A percentile compares a stretch with the other conserved stretches of the same genome.
phyloP scores from a whole-genome alignment of 2,888 invertebrate genomes.

The Leptinotarsa juncta region DNA sequence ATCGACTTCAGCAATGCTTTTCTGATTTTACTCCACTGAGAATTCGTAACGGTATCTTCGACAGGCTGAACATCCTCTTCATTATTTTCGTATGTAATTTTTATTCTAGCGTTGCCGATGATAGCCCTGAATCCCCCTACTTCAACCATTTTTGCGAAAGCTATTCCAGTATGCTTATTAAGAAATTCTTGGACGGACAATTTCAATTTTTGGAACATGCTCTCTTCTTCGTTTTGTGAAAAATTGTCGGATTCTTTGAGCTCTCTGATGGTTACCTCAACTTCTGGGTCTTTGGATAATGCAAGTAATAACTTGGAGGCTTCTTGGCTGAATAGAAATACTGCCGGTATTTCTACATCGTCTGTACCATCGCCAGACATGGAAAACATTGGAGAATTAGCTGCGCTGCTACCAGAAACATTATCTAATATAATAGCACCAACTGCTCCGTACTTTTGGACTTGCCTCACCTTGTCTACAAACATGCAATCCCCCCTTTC shows the following conservation, averaged over 20 bases:
- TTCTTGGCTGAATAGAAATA: slow-evolving; percentile 87
- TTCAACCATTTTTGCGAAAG: slow-evolving; percentile 59
- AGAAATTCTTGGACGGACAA: slow-evolving; percentile 64
- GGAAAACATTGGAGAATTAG: slow-evolving; percentile 87
- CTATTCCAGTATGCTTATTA: slow-evolving; percentile 63
- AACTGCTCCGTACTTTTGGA: slow-evolving; percentile 84
- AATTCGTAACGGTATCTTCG: slow-evolving; percentile 49
- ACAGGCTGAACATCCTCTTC: slow-evolving; percentile 41
- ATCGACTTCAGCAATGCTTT: slow-evolving; percentile 60
- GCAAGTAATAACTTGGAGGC: slow-evolving; percentile 76
- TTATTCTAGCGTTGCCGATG: slow-evolving; percentile 60
- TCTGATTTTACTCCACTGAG: slow-evolving; percentile 62
- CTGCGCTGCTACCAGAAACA: slow-evolving; percentile 78
- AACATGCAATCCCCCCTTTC: slow-evolving; percentile 95
- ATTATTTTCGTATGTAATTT: slow-evolving; percentile 56
- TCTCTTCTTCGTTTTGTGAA: slow-evolving; percentile 66
- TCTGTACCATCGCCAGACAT: slow-evolving; percentile 95
- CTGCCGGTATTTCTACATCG: slow-evolving; percentile 89
- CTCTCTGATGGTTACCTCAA: slow-evolving; percentile 70
- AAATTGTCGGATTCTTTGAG: slow-evolving; percentile 52
- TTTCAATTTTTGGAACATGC: slow-evolving; percentile 63
- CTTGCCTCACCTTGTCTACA: slow-evolving; percentile 89
- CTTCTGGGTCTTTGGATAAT: slow-evolving; percentile 68
- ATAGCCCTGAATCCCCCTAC: slow-evolving; percentile 61
- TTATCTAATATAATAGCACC: slow-evolving; percentile 91